Evolutionary conservation across 2,113 vertebrate genomes (phyloP).

Genomic region (Misgurnus anguillicaudatus): DNA sequence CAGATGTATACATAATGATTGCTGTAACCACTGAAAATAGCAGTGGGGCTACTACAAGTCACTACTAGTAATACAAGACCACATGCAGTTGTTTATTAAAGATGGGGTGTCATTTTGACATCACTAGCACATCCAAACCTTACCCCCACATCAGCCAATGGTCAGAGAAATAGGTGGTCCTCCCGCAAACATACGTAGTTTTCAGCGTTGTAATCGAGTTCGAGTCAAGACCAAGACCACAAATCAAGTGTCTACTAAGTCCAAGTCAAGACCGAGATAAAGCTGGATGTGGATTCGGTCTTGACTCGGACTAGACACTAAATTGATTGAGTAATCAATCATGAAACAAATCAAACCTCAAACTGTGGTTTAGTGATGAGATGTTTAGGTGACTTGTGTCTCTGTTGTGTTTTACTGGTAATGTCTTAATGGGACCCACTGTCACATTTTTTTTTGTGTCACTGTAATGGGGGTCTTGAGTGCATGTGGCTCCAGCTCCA

Average conservation of each 20-base stretch:
- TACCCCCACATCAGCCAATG: too few relatives aligned
- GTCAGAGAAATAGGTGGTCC: too few relatives aligned
- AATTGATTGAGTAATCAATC: too few relatives aligned
- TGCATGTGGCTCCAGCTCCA: conserved; percentile 43
- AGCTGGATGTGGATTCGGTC: too few relatives aligned
- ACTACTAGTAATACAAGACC: neutral
- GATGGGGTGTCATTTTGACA: too few relatives aligned
- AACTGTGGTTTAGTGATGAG: neutral
- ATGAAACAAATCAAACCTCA: neutral
- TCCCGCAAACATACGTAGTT: too few relatives aligned
- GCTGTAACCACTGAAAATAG: neutral
- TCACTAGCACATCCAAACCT: too few relatives aligned
- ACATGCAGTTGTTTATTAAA: neutral
- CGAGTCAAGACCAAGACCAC: too few relatives aligned
- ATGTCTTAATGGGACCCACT: conserved; percentile 6
- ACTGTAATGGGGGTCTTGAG: conserved; percentile 30
- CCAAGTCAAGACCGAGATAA: too few relatives aligned
- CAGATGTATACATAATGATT: neutral
- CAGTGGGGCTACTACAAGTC: neutral
- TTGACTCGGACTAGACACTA: too few relatives aligned
- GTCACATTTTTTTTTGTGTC: conserved; percentile 50
- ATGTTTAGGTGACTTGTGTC: neutral
- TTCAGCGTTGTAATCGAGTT: too few relatives aligned
- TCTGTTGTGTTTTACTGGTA: conserved; percentile 5
- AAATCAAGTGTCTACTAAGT: too few relatives aligned